Conservation (phyloP, 92 coral and sea anemone species). For the Phenganax subtilis region DNA sequence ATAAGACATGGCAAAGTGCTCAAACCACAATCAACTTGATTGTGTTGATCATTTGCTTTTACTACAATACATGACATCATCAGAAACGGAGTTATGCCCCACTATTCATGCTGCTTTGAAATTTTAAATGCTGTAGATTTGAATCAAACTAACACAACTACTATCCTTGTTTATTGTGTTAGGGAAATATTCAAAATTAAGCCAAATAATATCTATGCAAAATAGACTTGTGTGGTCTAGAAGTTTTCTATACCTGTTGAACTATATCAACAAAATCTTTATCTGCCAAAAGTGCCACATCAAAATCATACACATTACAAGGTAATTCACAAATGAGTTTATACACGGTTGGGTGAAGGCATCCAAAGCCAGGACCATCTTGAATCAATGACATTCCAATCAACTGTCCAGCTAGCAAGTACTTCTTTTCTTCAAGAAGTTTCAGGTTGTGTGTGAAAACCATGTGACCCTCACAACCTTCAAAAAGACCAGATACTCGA, state of each 20-base stretch:
- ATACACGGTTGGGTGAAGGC: conserved; percentile 21
- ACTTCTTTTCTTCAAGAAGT: conserved; percentile 33
- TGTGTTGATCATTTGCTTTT: too few species aligned
- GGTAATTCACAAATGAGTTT: conserved; percentile 38
- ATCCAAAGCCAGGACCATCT: conserved; percentile 37
- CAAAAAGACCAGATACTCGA: conserved; percentile 27
- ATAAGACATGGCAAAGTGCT: too few species aligned
- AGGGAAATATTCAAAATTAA: too few species aligned
- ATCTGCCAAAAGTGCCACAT: neutral
- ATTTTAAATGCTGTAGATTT: too few species aligned
- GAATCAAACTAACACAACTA: too few species aligned
- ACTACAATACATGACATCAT: too few species aligned
- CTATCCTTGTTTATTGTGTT: too few species aligned
- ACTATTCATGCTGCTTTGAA: too few species aligned
- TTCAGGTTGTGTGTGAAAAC: conserved; percentile 34
- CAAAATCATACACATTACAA: conserved; percentile 36
- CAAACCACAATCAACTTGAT: too few species aligned
- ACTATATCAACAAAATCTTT: neutral
- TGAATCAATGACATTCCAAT: conserved; percentile 40
- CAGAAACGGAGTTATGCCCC: too few species aligned
- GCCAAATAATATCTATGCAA: too few species aligned
- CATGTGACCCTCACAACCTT: conserved; percentile 38
- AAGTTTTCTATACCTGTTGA: neutral
- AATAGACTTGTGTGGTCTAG: too few species aligned
- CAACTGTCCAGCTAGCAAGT: conserved; percentile 26